These are phyloP conservation scores for Heteromurus nitidus DNA, from an alignment of 2,888 invertebrate genomes.

Conservation along the genomic window DNA sequence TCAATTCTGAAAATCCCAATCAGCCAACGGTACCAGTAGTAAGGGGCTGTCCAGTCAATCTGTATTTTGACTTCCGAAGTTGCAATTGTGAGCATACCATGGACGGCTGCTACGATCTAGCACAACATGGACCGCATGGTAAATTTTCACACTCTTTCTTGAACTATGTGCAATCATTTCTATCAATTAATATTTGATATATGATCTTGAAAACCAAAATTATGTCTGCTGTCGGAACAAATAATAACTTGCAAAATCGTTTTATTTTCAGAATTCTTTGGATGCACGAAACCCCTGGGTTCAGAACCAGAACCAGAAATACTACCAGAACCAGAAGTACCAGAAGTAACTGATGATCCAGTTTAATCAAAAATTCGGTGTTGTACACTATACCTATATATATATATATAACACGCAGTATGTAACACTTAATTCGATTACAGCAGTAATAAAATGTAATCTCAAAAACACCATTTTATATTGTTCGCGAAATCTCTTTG, in stretches of 20 bases:
- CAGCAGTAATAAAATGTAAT: neutral
- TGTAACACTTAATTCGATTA: neutral
- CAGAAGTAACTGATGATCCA: neutral
- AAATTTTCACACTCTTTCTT: too few relatives aligned
- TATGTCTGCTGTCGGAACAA: neutral
- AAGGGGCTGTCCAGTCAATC: neutral
- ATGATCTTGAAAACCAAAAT: neutral
- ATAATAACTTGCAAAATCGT: neutral
- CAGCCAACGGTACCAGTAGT: too few relatives aligned
- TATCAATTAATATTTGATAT: too few relatives aligned
- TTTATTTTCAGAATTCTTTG: neutral
- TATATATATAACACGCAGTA: neutral
- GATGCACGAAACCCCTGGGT: neutral
- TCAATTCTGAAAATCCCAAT: too few relatives aligned
- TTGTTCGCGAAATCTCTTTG: too few relatives aligned
- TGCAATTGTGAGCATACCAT: constrained; percentile 14
- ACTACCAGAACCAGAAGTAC: neutral
- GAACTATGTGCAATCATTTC: too few relatives aligned
- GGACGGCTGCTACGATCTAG: neutral
- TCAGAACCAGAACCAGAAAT: too few relatives aligned
- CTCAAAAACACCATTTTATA: neutral
- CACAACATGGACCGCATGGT: neutral
- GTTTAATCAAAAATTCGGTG: neutral
- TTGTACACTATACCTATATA: too few relatives aligned
- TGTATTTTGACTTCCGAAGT: constrained; percentile 12